A percentile compares a stretch with the other conserved stretches of the same genome.
These are phyloP conservation scores for Lottia gigantea DNA, from an alignment of 2,888 invertebrate species.

Conservation along the genomic window DNA sequence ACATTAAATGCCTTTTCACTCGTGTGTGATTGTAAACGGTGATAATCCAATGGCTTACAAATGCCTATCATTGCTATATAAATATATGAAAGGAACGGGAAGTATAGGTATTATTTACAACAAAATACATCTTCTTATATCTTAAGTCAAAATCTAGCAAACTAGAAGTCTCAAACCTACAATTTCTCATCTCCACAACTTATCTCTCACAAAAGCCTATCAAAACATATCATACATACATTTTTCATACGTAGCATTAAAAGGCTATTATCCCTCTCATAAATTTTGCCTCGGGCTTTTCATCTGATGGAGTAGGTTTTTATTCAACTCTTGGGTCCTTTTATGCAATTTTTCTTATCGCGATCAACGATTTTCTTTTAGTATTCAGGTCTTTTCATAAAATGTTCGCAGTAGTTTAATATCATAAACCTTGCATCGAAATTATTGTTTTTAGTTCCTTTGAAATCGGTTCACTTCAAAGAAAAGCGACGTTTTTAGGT, in stretches of 20 bases:
- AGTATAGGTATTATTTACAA: no score
- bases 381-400: no score
- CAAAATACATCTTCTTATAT: background rate
- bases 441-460: background rate
- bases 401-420: no score
- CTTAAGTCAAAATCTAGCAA: background rate
- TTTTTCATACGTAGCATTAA: slow-evolving; percentile 4
- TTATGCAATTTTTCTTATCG: slow-evolving; percentile 6
- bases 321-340: background rate
- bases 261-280: background rate
- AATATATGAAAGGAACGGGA: no score
- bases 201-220: background rate
- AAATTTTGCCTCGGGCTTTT: background rate
- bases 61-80: no score
- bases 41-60: no score
- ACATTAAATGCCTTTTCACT: no score
- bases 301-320: background rate
- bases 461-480: slow-evolving; percentile 4
- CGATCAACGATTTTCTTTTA: background rate
- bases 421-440: no score
- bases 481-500: background rate
- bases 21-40: no score
- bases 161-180: slow-evolving; percentile 4
- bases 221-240: slow-evolving; percentile 6
- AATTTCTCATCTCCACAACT: slow-evolving; percentile 7